Percentiles rank a stretch among this genome's conserved stretches.
These are phyloP conservation scores for Strigamia maritima DNA, from an alignment of 2,888 invertebrate genomes.

Conservation along the genomic window DNA sequence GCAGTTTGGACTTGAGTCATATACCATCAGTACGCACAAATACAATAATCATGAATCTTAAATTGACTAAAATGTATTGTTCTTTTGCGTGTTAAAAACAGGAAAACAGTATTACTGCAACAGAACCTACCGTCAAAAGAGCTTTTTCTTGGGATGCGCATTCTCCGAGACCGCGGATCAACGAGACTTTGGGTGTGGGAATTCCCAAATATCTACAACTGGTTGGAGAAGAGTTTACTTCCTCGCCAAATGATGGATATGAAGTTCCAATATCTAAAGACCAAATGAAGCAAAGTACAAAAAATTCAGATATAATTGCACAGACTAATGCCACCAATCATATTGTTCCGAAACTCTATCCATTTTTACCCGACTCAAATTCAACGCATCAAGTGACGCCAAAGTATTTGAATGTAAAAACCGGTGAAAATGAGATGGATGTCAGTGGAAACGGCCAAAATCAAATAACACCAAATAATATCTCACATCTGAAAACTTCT, in stretches of 20 bases:
- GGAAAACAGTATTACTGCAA: slow-evolving; percentile 22
- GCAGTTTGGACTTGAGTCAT: slow-evolving; percentile 23
- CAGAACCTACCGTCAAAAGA: slow-evolving; percentile 19
- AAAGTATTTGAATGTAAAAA: slow-evolving; percentile 2
- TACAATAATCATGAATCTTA: not conserved
- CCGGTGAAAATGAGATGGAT: not conserved
- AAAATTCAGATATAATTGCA: not conserved
- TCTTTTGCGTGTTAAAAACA: not conserved
- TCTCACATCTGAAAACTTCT: slow-evolving; percentile 15
- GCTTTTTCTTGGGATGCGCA: slow-evolving; percentile 21
- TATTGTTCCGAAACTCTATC: not conserved
- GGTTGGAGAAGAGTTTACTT: slow-evolving; percentile 41
- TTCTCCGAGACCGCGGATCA: slow-evolving; percentile 2
- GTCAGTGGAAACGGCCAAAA: not conserved
- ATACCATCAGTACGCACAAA: not conserved
- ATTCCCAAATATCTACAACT: slow-evolving; percentile 45
- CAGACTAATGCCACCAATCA: not conserved
- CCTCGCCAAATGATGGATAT: slow-evolving; percentile 19
- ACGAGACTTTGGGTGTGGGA: not conserved
- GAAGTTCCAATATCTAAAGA: slow-evolving; percentile 36
- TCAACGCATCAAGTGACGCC: not conserved
- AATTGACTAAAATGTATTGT: not conserved
- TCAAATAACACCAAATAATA: not conserved
- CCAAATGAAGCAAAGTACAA: slow-evolving; percentile 26
- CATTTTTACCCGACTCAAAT: not conserved